phyloP scores from a whole-genome alignment of 2,113 vertebrate species.

The Parus major region DNA sequence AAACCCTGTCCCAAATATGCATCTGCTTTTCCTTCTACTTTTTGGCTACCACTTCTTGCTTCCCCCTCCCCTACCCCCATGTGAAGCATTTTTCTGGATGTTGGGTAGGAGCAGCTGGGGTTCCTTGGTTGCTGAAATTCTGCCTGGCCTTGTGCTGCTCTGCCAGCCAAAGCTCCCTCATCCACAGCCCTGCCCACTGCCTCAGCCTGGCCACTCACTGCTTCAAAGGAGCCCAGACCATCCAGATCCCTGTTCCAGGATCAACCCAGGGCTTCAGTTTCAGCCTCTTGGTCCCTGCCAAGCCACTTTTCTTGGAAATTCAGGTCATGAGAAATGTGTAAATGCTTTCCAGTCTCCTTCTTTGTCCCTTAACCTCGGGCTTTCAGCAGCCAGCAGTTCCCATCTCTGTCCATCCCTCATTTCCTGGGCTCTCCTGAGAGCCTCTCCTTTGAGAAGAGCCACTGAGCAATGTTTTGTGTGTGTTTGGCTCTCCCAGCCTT shows the following conservation, averaged over 20 bases:
- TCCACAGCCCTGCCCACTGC: not conserved
- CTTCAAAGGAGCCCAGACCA: fast-evolving
- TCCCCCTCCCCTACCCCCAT: not conserved
- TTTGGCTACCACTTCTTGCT: not conserved
- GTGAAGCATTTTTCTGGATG: not conserved
- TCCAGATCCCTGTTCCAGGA: not conserved
- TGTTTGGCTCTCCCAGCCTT: not conserved
- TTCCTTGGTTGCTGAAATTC: not conserved
- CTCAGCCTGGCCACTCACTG: not conserved
- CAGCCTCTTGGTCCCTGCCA: not conserved
- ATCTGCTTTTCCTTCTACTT: slow-evolving; percentile 20
- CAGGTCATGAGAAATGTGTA: not conserved
- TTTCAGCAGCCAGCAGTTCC: not conserved
- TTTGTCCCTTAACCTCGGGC: not conserved
- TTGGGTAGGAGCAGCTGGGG: not conserved
- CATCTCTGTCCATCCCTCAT: not conserved
- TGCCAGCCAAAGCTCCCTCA: not conserved
- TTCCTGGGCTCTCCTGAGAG: not conserved
- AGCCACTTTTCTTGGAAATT: not conserved
- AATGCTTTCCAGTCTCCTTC: not conserved
- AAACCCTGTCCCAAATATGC: not conserved
- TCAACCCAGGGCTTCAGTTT: not conserved
- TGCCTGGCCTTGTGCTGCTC: not conserved
- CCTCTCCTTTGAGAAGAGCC: not conserved
- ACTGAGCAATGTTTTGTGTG: fast-evolving